A percentile compares a stretch with the other conserved stretches of the same genome.
Evolutionary conservation across 2,888 invertebrate genomes (phyloP).

Genomic region (Meganola albula): DNA sequence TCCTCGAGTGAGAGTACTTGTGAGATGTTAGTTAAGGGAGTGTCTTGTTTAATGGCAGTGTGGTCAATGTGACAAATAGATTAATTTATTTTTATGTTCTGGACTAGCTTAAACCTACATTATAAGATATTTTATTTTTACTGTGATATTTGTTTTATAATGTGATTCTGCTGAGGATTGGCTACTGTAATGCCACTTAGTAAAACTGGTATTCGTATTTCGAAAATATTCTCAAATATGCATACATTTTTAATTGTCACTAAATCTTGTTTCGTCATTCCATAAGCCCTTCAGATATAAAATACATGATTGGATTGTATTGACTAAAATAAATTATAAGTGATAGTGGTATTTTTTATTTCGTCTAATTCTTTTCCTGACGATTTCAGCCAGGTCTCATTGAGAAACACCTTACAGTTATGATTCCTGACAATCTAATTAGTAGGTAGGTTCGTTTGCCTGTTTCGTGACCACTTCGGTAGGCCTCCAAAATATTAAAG

Average conservation of each 20-base stretch:
- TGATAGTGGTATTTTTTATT: constrained; percentile 3
- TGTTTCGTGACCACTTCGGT: no score
- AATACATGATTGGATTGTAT: no score
- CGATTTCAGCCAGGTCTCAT: no score
- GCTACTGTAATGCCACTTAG: constrained; percentile 34
- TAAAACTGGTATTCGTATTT: constrained; percentile 29
- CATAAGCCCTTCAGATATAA: constrained; percentile 34
- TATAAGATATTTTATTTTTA: constrained; percentile 49
- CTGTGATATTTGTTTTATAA: constrained; percentile 69
- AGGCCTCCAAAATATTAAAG: no score
- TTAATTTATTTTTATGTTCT: constrained; percentile 39
- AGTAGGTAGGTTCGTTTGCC: no score
- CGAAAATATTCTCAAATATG: constrained; percentile 22
- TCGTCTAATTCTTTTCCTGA: no score
- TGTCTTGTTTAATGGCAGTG: constrained; percentile 44
- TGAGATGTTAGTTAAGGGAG: constrained; percentile 42
- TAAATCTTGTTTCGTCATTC: constrained; percentile 37
- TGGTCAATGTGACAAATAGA: constrained; percentile 37
- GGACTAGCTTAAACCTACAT: constrained; percentile 26
- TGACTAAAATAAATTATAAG: no score
- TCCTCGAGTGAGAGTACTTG: constrained; percentile 63
- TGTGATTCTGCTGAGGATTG: constrained; percentile 61
- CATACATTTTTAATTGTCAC: constrained; percentile 16
- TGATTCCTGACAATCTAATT: no score
- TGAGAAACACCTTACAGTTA: no score